A percentile compares a stretch with the other conserved stretches of the same genome.
Conservation (phyloP, 64 coral and sea anemone species). For the Cladopsammia gracilis region DNA sequence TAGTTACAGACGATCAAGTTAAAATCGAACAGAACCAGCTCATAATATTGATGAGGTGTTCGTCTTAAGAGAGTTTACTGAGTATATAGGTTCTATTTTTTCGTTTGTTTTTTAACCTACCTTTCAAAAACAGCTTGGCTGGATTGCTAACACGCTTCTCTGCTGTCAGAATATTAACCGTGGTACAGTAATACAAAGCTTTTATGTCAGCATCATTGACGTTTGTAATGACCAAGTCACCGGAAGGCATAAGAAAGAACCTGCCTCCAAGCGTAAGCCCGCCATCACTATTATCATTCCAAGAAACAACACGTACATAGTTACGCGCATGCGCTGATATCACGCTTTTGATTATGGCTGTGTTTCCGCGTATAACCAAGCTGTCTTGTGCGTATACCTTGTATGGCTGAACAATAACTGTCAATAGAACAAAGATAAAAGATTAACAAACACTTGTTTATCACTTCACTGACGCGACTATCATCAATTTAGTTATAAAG, state of each 20-base stretch:
- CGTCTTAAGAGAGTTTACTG: too few species aligned
- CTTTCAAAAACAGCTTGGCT: constrained; percentile 71
- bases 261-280: constrained; percentile 70
- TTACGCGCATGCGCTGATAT: constrained; percentile 60
- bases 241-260: constrained; percentile 85
- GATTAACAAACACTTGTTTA: neutral
- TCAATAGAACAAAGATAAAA: neutral
- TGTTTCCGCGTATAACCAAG: constrained; percentile 65
- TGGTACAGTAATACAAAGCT: constrained; percentile 75
- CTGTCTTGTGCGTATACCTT: constrained; percentile 77
- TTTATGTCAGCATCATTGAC: constrained; percentile 40
- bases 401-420: constrained; percentile 81
- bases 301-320: constrained; percentile 76
- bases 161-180: constrained; percentile 77
- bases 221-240: constrained; percentile 88
- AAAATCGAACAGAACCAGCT: too few species aligned
- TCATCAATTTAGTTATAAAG: too few species aligned
- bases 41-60: too few species aligned
- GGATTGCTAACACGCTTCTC: constrained; percentile 82
- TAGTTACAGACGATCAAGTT: too few species aligned
- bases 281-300: constrained; percentile 45
- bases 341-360: constrained; percentile 81
- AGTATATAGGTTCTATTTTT: neutral
- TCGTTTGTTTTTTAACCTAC: constrained; percentile 1
- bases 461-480: too few species aligned